phyloP scores from a whole-genome alignment of 2,888 invertebrate genomes.

The Ormyrus pomaceus region DNA sequence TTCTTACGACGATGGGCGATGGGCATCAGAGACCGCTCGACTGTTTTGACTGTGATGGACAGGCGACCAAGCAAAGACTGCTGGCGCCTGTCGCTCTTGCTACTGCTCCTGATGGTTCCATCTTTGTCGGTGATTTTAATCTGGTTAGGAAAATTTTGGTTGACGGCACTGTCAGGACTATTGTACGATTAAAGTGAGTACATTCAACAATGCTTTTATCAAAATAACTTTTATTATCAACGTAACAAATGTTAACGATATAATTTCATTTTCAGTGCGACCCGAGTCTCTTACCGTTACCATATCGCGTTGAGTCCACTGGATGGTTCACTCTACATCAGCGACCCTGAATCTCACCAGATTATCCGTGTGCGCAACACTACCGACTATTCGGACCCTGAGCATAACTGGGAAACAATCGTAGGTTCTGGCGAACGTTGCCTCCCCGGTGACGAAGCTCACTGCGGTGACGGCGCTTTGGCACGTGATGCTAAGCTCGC shows the following conservation, averaged over 20 bases:
- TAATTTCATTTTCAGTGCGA: constrained; percentile 81
- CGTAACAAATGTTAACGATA: background rate
- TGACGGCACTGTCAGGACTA: constrained; percentile 88
- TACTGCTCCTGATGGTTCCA: constrained; percentile 93
- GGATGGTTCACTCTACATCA: constrained; percentile 95
- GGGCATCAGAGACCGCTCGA: constrained; percentile 92
- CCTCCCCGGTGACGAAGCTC: constrained; percentile 93
- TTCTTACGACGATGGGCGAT: constrained; percentile 93
- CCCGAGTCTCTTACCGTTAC: constrained; percentile 95
- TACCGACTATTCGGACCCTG: constrained; percentile 89
- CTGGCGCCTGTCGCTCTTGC: constrained; percentile 95
- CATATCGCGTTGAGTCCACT: constrained; percentile 97
- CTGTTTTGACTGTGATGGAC: constrained; percentile 88
- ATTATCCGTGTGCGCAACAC: constrained; percentile 91
- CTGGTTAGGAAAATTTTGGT: constrained; percentile 91
- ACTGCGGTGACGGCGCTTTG: constrained; percentile 96
- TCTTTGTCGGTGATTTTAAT: constrained; percentile 97
- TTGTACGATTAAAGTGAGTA: constrained; percentile 88
- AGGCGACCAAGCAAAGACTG: constrained; percentile 87
- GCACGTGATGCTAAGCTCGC: constrained; percentile 96
- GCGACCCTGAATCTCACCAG: constrained; percentile 96
- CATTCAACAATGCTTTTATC: background rate
- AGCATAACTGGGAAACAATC: constrained; percentile 95
- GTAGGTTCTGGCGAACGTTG: constrained; percentile 97
- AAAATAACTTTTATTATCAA: background rate